Evolutionary conservation across 2,888 invertebrate species (phyloP).

Genomic region (Bibio marci): DNA sequence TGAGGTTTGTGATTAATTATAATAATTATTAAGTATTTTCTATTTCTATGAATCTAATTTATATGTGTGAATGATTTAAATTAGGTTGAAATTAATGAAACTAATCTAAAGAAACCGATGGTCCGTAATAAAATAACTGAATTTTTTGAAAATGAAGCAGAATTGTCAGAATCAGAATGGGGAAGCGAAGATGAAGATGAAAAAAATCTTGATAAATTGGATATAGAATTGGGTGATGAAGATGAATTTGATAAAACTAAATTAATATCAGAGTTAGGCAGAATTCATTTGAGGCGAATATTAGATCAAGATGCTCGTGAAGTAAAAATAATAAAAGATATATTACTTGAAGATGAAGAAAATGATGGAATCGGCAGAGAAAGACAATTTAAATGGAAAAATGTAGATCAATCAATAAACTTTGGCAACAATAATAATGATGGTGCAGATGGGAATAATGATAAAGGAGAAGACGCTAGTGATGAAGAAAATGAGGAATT

Average conservation of each 20-base stretch:
- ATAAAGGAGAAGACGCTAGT: conserved; percentile 36
- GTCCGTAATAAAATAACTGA: conserved; percentile 40
- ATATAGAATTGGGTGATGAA: conserved; percentile 68
- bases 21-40: conserved; percentile 6
- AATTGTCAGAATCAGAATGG: conserved; percentile 80
- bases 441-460: conserved; percentile 31
- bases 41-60: neutral
- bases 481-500: conserved; percentile 59
- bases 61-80: neutral
- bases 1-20: conserved; percentile 39
- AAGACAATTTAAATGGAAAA: conserved; percentile 73
- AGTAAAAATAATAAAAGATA: conserved; percentile 66
- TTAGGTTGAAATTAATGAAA: conserved; percentile 3
- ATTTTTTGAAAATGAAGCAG: conserved; percentile 82
- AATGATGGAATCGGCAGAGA: conserved; percentile 60
- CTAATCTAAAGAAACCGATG: conserved; percentile 22
- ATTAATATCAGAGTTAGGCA: conserved; percentile 59
- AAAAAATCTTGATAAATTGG: conserved; percentile 57
- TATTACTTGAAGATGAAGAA: conserved; percentile 77
- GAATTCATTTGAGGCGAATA: conserved; percentile 69
- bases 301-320: conserved; percentile 79
- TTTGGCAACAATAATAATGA: conserved; percentile 20
- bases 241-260: conserved; percentile 68
- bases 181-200: conserved; percentile 82
- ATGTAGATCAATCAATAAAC: conserved; percentile 39